Evolutionary conservation across 1,140 invertebrate species (phyloP).

Genomic region (Orius insidiosus): DNA sequence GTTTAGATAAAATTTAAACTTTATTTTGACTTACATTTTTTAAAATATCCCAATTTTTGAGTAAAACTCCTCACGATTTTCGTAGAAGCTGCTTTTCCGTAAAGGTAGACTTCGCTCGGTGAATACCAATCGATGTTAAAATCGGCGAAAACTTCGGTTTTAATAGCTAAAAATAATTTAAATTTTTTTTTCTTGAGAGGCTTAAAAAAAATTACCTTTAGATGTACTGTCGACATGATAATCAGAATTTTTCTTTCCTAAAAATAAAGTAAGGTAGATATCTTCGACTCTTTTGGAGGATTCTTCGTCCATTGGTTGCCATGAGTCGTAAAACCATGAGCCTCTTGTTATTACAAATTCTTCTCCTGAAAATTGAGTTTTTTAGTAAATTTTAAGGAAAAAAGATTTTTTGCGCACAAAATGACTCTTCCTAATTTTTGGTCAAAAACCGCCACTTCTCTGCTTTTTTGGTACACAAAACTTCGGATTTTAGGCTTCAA

Average conservation of each 20-base stretch:
- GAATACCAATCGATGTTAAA: constrained; percentile 55
- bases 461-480: no score
- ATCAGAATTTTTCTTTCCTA: constrained; percentile 25
- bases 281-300: constrained; percentile 42
- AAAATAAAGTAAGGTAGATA: constrained; percentile 37
- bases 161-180: constrained; percentile 33
- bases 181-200: neutral
- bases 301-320: constrained; percentile 44
- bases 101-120: constrained; percentile 41
- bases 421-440: neutral
- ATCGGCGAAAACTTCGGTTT: constrained; percentile 40
- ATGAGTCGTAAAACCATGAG: constrained; percentile 52
- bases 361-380: constrained; percentile 29
- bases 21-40: constrained; percentile 51
- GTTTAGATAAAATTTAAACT: no score
- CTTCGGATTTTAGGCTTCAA: no score
- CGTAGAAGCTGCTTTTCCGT: constrained; percentile 45
- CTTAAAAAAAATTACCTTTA: constrained; percentile 18
- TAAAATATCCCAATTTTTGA: constrained; percentile 38
- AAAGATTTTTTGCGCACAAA: constrained; percentile 1
- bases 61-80: constrained; percentile 45
- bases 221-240: constrained; percentile 20
- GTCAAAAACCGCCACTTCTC: no score
- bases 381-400: neutral
- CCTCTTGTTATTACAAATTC: constrained; percentile 41